A percentile compares a stretch with the other conserved stretches of the same genome.
Evolutionary conservation across 2,113 vertebrate species (phyloP).

Genomic region (Crocuta crocuta): DNA sequence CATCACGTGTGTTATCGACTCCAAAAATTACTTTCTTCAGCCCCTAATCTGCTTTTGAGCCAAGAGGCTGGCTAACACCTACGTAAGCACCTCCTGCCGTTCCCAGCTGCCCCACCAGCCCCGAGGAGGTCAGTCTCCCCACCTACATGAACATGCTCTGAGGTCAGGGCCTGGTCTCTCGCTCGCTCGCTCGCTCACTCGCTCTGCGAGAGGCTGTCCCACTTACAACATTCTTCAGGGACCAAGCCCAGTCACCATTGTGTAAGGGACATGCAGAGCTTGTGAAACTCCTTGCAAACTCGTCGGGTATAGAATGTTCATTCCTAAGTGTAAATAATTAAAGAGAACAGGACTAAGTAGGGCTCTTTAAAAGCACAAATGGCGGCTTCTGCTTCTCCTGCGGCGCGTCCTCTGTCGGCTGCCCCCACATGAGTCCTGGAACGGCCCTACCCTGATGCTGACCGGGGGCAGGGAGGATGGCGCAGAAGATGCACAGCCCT

Average conservation of each 20-base stretch:
- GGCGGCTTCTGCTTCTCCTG: fast-evolving
- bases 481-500: fast-evolving
- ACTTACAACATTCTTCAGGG: background rate
- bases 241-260: fast-evolving
- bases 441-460: fast-evolving
- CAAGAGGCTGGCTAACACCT: background rate
- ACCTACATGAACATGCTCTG: background rate
- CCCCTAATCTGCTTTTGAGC: background rate
- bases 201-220: background rate
- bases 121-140: background rate
- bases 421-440: fast-evolving
- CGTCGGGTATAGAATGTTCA: background rate
- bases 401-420: too few species aligned
- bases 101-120: too few species aligned
- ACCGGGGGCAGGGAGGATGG: fast-evolving
- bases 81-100: fast-evolving
- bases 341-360: background rate
- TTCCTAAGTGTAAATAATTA: background rate
- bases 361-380: background rate
- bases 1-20: fast-evolving
- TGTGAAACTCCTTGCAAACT: background rate
- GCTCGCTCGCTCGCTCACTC: background rate
- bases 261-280: background rate
- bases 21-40: background rate
- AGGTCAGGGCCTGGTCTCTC: background rate